Conservation (phyloP, 2,888 invertebrate genomes). For the Periphyllus acericola region DNA sequence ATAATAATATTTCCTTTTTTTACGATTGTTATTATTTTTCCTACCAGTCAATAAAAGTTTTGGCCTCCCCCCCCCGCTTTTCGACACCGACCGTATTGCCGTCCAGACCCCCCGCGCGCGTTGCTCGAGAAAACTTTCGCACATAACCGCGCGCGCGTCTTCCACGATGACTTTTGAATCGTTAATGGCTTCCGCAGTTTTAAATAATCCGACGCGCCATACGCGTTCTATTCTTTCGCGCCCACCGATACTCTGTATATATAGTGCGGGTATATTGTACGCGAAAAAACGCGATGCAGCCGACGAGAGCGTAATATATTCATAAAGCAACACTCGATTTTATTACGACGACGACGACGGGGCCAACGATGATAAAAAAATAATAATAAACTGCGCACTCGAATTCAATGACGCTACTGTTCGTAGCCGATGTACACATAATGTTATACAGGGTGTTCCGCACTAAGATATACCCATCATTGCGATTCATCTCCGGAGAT, state of each 20-base stretch:
- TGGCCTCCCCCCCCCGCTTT: constrained; percentile 3
- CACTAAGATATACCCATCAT: too few relatives aligned
- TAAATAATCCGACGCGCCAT: constrained; percentile 38
- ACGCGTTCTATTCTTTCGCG: not conserved
- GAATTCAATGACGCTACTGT: not conserved
- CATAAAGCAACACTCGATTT: constrained; percentile 21
- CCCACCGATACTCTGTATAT: not conserved
- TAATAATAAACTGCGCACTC: constrained; percentile 5
- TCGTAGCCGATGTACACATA: too few relatives aligned
- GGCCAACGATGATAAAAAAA: not conserved
- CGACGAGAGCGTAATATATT: not conserved
- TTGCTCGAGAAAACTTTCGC: constrained; percentile 52
- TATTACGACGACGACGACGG: constrained; percentile 3
- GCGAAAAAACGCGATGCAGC: not conserved
- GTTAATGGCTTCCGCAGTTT: constrained; percentile 60
- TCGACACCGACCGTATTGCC: constrained; percentile 48
- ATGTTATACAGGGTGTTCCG: too few relatives aligned
- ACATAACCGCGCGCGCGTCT: constrained; percentile 11
- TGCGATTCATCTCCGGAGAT: too few relatives aligned
- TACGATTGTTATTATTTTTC: constrained; percentile 14
- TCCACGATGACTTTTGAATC: constrained; percentile 59
- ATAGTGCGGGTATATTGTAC: not conserved
- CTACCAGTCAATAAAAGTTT: constrained; percentile 60
- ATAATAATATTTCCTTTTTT: constrained; percentile 51
- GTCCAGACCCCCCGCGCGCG: constrained; percentile 31